phyloP scores from a whole-genome alignment of 2,888 invertebrate genomes.

The Diadromus collaris region DNA sequence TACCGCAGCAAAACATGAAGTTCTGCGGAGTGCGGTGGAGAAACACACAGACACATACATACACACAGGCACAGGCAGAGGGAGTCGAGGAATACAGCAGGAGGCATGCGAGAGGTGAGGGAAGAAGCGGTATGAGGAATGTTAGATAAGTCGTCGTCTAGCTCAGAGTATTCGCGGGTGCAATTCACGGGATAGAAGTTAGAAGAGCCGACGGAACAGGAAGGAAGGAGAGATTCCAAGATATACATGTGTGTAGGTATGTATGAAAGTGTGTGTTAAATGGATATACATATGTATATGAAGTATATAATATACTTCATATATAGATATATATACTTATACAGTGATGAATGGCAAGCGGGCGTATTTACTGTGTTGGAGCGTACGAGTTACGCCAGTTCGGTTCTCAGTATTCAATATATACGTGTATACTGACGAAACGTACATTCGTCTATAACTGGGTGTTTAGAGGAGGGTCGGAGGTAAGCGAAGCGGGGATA shows the following conservation, averaged over 20 bases:
- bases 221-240: not conserved
- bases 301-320: no score
- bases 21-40: conserved; percentile 44
- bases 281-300: no score
- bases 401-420: no score
- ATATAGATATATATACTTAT: no score
- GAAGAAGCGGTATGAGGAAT: conserved; percentile 13
- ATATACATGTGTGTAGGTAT: not conserved
- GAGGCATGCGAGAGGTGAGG: conserved; percentile 16
- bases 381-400: no score
- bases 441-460: conserved; percentile 22
- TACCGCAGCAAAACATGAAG: conserved; percentile 56
- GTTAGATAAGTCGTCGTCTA: conserved; percentile 9
- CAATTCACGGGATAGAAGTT: not conserved
- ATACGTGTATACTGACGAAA: not conserved
- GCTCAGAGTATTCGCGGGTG: not conserved
- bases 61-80: not conserved
- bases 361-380: no score
- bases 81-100: not conserved
- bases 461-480: conserved; percentile 21
- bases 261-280: no score
- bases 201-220: conserved; percentile 5
- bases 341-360: no score
- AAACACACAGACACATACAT: conserved; percentile 10
- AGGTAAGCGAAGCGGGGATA: not conserved